Evolutionary conservation across 2,113 vertebrate species (phyloP).

Genomic region (Eulemur macaco): DNA sequence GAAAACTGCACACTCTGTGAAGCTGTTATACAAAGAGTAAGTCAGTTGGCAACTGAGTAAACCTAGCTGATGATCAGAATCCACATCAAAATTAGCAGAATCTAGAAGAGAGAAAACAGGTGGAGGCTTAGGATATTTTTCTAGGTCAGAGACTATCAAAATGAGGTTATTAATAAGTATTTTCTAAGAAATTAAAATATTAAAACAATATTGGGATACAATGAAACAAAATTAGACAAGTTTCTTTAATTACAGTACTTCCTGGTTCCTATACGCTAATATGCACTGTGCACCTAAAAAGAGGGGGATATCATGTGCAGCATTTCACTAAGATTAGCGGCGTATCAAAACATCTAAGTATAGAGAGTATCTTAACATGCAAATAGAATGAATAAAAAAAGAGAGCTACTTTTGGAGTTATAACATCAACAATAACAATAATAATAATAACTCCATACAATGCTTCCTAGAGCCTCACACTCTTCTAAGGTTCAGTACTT

Average conservation of each 20-base stretch:
- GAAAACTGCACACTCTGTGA: neutral
- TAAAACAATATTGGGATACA: neutral
- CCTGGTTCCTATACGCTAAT: neutral
- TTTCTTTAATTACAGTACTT: neutral
- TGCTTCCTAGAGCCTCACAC: neutral
- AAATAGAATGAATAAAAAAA: neutral
- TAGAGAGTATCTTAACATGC: neutral
- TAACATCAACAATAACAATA: neutral
- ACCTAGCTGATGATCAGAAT: neutral
- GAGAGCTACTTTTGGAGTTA: neutral
- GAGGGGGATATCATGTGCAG: neutral
- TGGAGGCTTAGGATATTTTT: neutral
- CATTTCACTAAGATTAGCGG: neutral
- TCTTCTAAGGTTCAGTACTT: neutral
- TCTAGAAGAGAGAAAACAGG: neutral
- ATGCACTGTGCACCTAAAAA: neutral
- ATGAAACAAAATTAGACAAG: neutral
- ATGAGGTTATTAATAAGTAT: neutral
- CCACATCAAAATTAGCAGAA: neutral
- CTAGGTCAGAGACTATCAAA: neutral
- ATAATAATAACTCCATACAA: neutral
- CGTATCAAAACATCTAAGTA: neutral
- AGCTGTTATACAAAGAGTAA: neutral
- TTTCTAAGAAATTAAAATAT: slow-evolving; percentile 29
- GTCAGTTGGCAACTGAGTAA: neutral